Conservation (phyloP, 1,140 invertebrate species). For the Euura saliciscinereae region DNA sequence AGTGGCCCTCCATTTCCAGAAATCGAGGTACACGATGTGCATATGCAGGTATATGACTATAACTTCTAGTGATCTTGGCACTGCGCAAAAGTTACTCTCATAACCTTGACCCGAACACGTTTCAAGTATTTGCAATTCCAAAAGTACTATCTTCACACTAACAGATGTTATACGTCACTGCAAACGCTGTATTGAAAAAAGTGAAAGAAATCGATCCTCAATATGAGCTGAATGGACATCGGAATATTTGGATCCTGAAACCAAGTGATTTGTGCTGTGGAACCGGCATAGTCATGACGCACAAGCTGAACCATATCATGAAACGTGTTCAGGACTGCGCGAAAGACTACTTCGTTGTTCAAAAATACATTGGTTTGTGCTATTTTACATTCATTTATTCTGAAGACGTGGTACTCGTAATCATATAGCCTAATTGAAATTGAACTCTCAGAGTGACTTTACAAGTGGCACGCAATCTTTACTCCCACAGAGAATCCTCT, state of each 20-base stretch:
- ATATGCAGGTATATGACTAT: constrained; percentile 46
- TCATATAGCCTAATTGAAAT: no score
- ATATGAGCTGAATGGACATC: constrained; percentile 71
- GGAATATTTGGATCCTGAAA: constrained; percentile 90
- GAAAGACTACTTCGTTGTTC: constrained; percentile 76
- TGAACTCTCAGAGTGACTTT: neutral
- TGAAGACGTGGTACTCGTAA: no score
- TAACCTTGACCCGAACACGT: no score
- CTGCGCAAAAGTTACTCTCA: no score
- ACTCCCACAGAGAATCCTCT: constrained; percentile 69
- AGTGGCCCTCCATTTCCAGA: constrained; percentile 51
- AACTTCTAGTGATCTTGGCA: no score
- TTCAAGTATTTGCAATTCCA: constrained; percentile 49
- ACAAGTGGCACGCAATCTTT: neutral
- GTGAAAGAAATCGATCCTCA: constrained; percentile 66
- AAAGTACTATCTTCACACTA: constrained; percentile 57
- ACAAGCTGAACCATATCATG: constrained; percentile 68
- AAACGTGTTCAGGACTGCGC: constrained; percentile 60
- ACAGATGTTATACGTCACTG: constrained; percentile 59
- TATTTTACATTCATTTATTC: no score
- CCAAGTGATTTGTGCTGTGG: constrained; percentile 81
- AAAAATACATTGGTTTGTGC: constrained; percentile 84
- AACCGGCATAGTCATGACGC: constrained; percentile 72
- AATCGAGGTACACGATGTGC: constrained; percentile 53
- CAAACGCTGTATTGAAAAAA: constrained; percentile 62